Base-by-base conservation (phyloP, 2,888 invertebrate genomes). In the Trissoscelio sp. region DNA sequence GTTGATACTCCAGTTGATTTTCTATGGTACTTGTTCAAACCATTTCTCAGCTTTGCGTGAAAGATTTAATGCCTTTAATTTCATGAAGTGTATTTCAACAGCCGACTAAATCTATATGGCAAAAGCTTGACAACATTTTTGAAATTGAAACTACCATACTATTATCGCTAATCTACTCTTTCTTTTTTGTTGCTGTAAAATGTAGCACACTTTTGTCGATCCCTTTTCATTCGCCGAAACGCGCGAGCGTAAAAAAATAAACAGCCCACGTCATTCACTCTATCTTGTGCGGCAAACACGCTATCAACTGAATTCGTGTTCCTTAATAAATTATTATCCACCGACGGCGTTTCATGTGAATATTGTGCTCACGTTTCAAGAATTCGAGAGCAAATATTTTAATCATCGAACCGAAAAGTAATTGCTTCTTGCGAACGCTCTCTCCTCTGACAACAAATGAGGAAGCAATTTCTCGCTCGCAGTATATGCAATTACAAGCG, bases 381-480 rank as follows among this genome's bases (percentile, higher is more conserved):
- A 72, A 72, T 75, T 75, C 46, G 31, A 70, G 46, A 39, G 57
- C 70, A 51, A 79, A 79, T 66, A 80, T 80, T 80, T 75, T 80
- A 70, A 70, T 81, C 28, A 75, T 75, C 69, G 58, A 66, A 66
- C 64, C 69, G 46, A 75, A 51, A 66, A 55, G 57, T 75, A 75
- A 81, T 75, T 75, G 75, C 66, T 62, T 72, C 58, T 75, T 64
- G 64, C 64, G 31, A 55, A 57, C 46, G 62, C n/a, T n/a, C 51
- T 58, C 22, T 55, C 28, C 57, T 24, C 42, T 14, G 28, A 3
- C 42, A 66, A 37, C 48, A 72, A 75, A 69, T 22, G 69, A 60
- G 70, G n/a, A 48, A 64, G 64, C 34, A 55, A 70, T 62, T 78
- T 55, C 51, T 46, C 48, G 53, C 51, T 39, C 11, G 31, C 12